Conservation (phyloP, 2,888 invertebrate species). For the Incurvaria masculella region DNA sequence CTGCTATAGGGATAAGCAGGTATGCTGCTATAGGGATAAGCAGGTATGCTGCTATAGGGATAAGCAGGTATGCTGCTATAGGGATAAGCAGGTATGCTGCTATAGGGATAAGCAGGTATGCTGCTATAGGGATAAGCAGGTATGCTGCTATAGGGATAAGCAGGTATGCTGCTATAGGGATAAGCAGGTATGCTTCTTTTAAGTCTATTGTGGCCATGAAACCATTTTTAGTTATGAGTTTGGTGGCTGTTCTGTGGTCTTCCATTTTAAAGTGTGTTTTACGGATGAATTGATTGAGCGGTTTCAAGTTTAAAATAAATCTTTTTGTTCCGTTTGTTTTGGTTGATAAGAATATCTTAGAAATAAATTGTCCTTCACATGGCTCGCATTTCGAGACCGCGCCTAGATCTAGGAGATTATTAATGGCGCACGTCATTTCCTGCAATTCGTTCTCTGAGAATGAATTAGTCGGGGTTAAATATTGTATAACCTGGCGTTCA, state of each 20-base stretch:
- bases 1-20: too few relatives aligned
- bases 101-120: too few relatives aligned
- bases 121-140: too few relatives aligned
- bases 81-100: too few relatives aligned
- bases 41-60: too few relatives aligned
- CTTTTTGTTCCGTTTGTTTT: not conserved
- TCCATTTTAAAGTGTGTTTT: too few relatives aligned
- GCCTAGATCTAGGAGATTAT: slow-evolving; percentile 2
- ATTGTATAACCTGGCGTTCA: not conserved
- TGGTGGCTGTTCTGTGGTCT: not conserved
- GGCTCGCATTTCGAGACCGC: not conserved
- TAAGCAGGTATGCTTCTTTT: not conserved
- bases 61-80: too few relatives aligned
- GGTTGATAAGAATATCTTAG: slow-evolving; percentile 5
- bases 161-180: too few relatives aligned
- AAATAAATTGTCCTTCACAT: slow-evolving; percentile 7
- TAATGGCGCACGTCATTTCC: slow-evolving; percentile 7
- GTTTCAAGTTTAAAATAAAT: not conserved
- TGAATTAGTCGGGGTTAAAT: too few relatives aligned
- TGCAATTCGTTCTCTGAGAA: not conserved
- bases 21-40: too few relatives aligned
- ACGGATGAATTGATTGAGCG: not conserved
- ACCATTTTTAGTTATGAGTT: not conserved
- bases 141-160: too few relatives aligned
- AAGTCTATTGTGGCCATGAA: not conserved